phyloP scores from a whole-genome alignment of 2,797 vertebrate genomes.

The Schizopygopsis pylzovi region DNA sequence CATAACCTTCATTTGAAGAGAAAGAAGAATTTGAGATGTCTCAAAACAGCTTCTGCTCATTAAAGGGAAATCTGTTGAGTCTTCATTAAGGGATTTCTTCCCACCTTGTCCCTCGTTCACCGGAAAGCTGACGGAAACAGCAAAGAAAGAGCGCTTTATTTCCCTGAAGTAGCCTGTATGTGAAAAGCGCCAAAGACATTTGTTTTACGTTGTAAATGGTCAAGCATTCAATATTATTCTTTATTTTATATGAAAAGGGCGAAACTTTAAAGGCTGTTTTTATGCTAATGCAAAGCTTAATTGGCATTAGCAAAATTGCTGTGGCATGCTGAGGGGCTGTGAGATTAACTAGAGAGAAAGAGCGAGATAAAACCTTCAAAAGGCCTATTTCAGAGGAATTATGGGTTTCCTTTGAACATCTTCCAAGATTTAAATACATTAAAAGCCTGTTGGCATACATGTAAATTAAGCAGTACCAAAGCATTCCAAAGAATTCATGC shows the following conservation, averaged over 20 bases:
- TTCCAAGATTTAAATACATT: conserved; percentile 98
- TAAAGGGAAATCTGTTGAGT: conserved; percentile 67
- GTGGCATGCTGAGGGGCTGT: conserved; percentile 95
- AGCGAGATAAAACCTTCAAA: conserved; percentile 98
- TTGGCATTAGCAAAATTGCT: conserved; percentile 99
- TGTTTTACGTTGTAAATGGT: conserved; percentile 86
- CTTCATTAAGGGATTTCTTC: conserved; percentile 65
- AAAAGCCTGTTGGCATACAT: conserved; percentile 99
- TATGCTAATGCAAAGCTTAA: conserved; percentile 98
- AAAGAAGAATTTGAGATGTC: conserved; percentile 70
- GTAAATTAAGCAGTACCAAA: conserved; percentile 94
- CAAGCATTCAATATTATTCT: conserved; percentile 91
- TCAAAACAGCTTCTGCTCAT: conserved; percentile 70
- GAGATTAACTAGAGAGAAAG: conserved; percentile 97
- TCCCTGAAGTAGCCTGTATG: conserved; percentile 67
- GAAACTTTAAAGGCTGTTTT: conserved; percentile 92
- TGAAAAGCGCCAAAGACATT: conserved; percentile 72
- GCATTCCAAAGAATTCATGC: conserved; percentile 87
- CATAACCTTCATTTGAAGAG: conserved; percentile 77
- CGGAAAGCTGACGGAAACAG: conserved; percentile 66
- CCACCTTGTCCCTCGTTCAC: conserved; percentile 57
- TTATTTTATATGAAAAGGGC: conserved; percentile 73
- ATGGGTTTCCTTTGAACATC: conserved; percentile 96
- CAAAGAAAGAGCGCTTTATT: conserved; percentile 64
- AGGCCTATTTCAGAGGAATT: conserved; percentile 99